A percentile compares a stretch with the other conserved stretches of the same genome.
Conservation (phyloP, 92 coral and sea anemone genomes). For the Epizoanthus scotinus region DNA sequence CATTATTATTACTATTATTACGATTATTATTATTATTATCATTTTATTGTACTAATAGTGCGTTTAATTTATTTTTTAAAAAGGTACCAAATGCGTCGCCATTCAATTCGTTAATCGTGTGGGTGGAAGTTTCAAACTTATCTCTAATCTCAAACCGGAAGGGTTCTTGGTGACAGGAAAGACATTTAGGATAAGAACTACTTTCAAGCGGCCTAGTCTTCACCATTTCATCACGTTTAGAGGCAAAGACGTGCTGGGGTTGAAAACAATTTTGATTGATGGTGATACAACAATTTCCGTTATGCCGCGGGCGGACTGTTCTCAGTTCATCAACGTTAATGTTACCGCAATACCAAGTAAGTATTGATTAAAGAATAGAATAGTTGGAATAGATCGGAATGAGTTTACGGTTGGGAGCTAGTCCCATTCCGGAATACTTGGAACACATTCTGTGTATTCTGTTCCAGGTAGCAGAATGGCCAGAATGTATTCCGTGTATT, state of each 20-base stretch:
- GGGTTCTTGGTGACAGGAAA: slow-evolving; percentile 78
- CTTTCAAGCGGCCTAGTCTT: slow-evolving; percentile 83
- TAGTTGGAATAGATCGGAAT: too few species aligned
- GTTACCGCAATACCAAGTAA: slow-evolving; percentile 77
- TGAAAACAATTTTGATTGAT: slow-evolving; percentile 69
- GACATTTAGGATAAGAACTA: slow-evolving; percentile 72
- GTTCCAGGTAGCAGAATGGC: too few species aligned
- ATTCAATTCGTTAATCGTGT: slow-evolving; percentile 76
- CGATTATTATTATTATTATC: background rate
- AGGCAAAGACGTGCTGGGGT: slow-evolving; percentile 59
- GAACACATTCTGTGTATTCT: too few species aligned
- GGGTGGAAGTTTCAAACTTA: slow-evolving; percentile 60
- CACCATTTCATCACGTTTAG: slow-evolving; percentile 86
- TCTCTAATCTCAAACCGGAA: slow-evolving; percentile 68
- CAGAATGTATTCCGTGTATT: too few species aligned
- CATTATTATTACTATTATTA: background rate
- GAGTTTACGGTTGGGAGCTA: too few species aligned
- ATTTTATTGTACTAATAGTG: too few species aligned
- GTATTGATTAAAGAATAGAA: background rate
- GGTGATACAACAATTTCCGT: slow-evolving; percentile 93
- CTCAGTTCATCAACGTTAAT: slow-evolving; percentile 65
- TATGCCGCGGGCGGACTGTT: slow-evolving; percentile 82
- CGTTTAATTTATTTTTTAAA: too few species aligned
- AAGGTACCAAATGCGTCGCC: slow-evolving; percentile 76
- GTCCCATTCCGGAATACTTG: too few species aligned